These are phyloP conservation scores for Pherbina coryleti DNA, from an alignment of 2,888 invertebrate species.

Conservation along the genomic window DNA sequence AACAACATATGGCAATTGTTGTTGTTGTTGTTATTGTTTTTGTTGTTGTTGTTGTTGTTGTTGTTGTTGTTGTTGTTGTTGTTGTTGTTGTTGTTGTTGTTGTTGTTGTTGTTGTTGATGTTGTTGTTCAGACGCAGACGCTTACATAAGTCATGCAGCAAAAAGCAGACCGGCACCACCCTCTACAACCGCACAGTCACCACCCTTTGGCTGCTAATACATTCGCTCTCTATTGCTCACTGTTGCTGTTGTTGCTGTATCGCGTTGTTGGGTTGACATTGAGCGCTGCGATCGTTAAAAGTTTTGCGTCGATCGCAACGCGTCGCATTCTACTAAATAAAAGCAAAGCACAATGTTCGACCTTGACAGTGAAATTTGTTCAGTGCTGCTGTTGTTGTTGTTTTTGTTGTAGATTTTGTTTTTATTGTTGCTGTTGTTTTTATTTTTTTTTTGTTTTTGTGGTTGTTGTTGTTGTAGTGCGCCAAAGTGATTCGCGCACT, in stretches of 20 bases:
- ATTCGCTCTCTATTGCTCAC: neutral
- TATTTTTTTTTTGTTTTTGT: slow-evolving; percentile 40
- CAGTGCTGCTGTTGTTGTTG: slow-evolving; percentile 37
- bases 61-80: neutral
- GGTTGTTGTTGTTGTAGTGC: slow-evolving; percentile 34
- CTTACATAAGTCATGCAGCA: slow-evolving; percentile 10
- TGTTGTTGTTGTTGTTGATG: neutral
- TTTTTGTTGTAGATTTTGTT: slow-evolving; percentile 41
- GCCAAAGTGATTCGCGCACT: slow-evolving; percentile 49
- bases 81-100: neutral
- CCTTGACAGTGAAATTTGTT: slow-evolving; percentile 66
- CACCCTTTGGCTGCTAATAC: neutral
- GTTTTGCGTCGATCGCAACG: slow-evolving; percentile 24
- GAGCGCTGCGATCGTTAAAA: neutral
- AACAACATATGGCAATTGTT: neutral
- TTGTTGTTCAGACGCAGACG: neutral
- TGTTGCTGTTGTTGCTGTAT: neutral
- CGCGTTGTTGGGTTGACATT: neutral
- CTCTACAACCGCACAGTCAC: neutral
- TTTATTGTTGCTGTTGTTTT: slow-evolving; percentile 40
- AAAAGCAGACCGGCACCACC: neutral
- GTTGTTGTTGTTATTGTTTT: too few relatives aligned
- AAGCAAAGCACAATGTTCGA: slow-evolving; percentile 62
- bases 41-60: neutral
- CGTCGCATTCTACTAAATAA: neutral